Evolutionary conservation across 2,888 invertebrate species (phyloP).

Genomic region (Aspidapion aeneum): DNA sequence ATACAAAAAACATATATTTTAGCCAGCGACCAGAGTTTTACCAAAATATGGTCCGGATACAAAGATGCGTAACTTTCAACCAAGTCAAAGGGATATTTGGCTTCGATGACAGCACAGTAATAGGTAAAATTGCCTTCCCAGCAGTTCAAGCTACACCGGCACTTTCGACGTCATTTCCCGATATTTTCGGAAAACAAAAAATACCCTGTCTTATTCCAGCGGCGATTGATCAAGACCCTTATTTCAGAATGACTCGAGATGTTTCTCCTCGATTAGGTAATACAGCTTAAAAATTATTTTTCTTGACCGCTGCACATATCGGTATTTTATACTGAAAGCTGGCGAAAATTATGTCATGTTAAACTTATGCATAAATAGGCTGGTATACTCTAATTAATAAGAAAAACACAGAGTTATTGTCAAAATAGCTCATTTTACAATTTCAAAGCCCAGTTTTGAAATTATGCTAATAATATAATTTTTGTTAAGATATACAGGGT

Average conservation of each 20-base stretch:
- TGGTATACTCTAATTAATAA: too few species aligned
- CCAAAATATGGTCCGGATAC: slow-evolving; percentile 87
- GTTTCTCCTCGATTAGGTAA: slow-evolving; percentile 84
- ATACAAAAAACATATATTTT: too few species aligned
- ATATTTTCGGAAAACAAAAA: slow-evolving; percentile 78
- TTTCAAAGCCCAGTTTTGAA: too few species aligned
- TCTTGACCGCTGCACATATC: too few species aligned
- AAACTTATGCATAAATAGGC: too few species aligned
- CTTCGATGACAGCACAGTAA: slow-evolving; percentile 91
- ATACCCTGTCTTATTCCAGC: slow-evolving; percentile 91
- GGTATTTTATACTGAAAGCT: too few species aligned
- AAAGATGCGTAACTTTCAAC: slow-evolving; percentile 94
- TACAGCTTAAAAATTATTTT: slow-evolving; percentile 2
- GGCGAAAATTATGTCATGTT: too few species aligned
- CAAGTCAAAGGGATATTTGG: slow-evolving; percentile 99
- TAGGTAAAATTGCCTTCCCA: slow-evolving; percentile 97
- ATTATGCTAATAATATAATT: too few species aligned
- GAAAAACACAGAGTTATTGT: too few species aligned
- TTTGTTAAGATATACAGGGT: too few species aligned
- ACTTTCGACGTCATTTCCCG: slow-evolving; percentile 85
- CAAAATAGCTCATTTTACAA: too few species aligned
- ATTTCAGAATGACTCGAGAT: slow-evolving; percentile 98
- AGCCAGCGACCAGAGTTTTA: slow-evolving; percentile 89
- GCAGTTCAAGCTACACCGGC: slow-evolving; percentile 95
- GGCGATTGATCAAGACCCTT: slow-evolving; percentile 99